A percentile compares a stretch with the other conserved stretches of the same genome.
Evolutionary conservation across 2,888 invertebrate genomes (phyloP).

Genomic region (Euplexia lucipara): DNA sequence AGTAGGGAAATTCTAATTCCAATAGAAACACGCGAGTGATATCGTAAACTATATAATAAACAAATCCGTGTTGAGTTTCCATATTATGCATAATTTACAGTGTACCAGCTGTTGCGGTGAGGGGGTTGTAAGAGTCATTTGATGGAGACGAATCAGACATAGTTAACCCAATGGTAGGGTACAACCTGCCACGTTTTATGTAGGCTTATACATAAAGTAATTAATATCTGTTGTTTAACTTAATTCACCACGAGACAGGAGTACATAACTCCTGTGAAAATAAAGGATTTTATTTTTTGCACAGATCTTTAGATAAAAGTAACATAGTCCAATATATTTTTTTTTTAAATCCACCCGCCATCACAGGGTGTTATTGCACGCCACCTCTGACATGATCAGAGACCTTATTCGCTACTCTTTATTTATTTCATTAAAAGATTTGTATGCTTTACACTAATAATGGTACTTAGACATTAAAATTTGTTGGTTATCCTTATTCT

Average conservation of each 20-base stretch:
- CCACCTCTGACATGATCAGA: no score
- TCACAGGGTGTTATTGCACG: no score
- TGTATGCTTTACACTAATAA: no score
- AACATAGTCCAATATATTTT: no score
- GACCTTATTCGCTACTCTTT: no score
- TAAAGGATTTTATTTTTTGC: no score
- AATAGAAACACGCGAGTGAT: neutral
- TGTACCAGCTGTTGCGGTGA: constrained; percentile 22
- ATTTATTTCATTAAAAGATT: no score
- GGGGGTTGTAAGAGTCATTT: constrained; percentile 17
- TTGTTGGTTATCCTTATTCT: no score
- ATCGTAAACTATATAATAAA: constrained; percentile 14
- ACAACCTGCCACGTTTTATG: constrained; percentile 14
- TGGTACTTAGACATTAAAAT: no score
- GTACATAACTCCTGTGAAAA: no score
- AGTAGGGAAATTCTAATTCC: neutral
- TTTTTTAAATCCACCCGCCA: no score
- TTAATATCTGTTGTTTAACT: constrained; percentile 12
- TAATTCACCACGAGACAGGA: constrained; percentile 26
- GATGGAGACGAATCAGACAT: constrained; percentile 33
- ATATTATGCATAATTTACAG: constrained; percentile 23
- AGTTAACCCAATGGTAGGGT: constrained; percentile 14
- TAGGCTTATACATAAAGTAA: constrained; percentile 13
- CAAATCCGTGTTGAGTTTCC: neutral
- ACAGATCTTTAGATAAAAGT: no score